Conservation (phyloP, 2,888 invertebrate species). For the Taenaris catops region DNA sequence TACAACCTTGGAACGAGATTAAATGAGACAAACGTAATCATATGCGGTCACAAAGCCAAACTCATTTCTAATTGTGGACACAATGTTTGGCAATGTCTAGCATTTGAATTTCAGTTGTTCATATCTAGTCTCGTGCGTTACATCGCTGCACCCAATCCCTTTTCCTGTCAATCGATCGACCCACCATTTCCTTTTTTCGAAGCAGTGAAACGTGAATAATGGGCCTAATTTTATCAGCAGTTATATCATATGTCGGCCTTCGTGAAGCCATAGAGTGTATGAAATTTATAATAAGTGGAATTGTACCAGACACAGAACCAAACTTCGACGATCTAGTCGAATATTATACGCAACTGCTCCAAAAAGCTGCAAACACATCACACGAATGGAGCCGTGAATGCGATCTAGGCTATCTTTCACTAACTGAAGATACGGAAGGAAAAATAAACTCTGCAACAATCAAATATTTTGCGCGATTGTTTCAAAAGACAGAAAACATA, state of each 20-base stretch:
- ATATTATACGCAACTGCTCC: slow-evolving; percentile 56
- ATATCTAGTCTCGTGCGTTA: slow-evolving; percentile 68
- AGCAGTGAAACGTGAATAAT: slow-evolving; percentile 53
- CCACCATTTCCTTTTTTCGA: slow-evolving; percentile 30
- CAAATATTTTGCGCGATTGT: slow-evolving; percentile 56
- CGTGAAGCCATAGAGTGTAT: slow-evolving; percentile 83
- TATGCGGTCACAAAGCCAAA: slow-evolving; percentile 66
- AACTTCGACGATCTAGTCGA: slow-evolving; percentile 60
- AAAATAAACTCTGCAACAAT: slow-evolving; percentile 57
- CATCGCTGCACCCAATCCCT: slow-evolving; percentile 65
- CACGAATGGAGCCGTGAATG: slow-evolving; percentile 55
- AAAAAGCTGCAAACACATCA: slow-evolving; percentile 45
- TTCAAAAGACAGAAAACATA: slow-evolving; percentile 48
- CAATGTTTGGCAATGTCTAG: slow-evolving; percentile 73
- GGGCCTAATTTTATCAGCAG: slow-evolving; percentile 87
- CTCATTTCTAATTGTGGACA: slow-evolving; percentile 68
- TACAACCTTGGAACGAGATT: slow-evolving; percentile 46
- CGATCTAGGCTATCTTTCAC: slow-evolving; percentile 65
- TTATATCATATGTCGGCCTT: slow-evolving; percentile 87
- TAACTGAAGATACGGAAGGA: slow-evolving; percentile 57
- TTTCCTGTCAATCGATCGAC: slow-evolving; percentile 39
- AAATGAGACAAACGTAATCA: slow-evolving; percentile 42
- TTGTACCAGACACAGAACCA: slow-evolving; percentile 57
- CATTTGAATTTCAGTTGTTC: slow-evolving; percentile 78
- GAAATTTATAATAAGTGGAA: slow-evolving; percentile 66